Evolutionary conservation across 2,113 vertebrate genomes (phyloP).

Genomic region (Corydoras maculifer): DNA sequence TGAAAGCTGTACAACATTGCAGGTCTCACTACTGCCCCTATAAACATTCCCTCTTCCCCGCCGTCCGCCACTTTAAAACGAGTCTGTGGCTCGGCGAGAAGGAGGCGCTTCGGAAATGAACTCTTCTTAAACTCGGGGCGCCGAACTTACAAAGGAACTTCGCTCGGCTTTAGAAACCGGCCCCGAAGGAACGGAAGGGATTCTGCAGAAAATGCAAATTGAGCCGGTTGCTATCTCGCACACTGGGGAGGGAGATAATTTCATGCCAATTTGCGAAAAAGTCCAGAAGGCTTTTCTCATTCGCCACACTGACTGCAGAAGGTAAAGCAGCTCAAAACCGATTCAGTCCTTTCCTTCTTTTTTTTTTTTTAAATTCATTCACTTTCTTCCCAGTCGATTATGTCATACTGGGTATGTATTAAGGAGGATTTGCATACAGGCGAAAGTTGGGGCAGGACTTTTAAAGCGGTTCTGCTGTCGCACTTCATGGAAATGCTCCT

Average conservation of each 20-base stretch:
- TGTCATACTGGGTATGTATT: neutral
- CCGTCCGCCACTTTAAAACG: no score
- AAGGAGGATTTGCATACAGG: neutral
- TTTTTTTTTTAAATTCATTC: neutral
- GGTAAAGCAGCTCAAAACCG: slow-evolving; percentile 60
- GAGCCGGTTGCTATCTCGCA: slow-evolving; percentile 67
- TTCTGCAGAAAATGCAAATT: slow-evolving; percentile 35
- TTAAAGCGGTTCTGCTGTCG: neutral
- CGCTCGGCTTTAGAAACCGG: slow-evolving; percentile 56
- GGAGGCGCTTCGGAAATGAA: slow-evolving; percentile 58
- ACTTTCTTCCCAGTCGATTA: slow-evolving; percentile 1
- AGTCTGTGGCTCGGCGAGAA: neutral
- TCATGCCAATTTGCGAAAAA: slow-evolving; percentile 74
- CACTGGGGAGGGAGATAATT: slow-evolving; percentile 70
- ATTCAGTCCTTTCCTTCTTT: slow-evolving; percentile 55
- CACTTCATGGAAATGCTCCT: slow-evolving; percentile 1
- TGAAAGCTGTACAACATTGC: no score
- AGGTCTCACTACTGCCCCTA: no score
- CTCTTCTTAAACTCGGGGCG: slow-evolving; percentile 66
- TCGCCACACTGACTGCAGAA: slow-evolving; percentile 60
- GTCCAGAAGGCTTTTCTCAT: slow-evolving; percentile 69
- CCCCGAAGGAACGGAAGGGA: slow-evolving; percentile 61
- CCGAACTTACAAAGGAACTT: slow-evolving; percentile 69
- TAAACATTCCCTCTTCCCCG: no score
- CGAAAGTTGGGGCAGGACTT: neutral